A percentile compares a stretch with the other conserved stretches of the same genome.
phyloP scores from a whole-genome alignment of 2,888 invertebrate genomes.

The Dioctria rufipes region DNA sequence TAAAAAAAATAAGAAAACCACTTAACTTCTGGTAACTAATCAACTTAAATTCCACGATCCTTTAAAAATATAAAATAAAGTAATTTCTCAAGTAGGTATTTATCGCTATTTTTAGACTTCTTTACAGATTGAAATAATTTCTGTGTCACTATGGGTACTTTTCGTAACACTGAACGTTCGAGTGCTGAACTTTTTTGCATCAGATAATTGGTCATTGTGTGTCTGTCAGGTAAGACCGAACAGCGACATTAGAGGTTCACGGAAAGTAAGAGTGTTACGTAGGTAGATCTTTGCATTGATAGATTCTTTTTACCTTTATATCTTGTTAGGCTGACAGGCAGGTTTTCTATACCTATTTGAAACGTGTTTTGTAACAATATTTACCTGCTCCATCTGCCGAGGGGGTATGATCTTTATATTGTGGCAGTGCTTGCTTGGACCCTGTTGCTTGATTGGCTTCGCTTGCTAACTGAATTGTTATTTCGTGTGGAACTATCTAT shows the following conservation, averaged over 20 bases:
- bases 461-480: not conserved
- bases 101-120: not conserved
- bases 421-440: not conserved
- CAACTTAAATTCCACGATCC: not conserved
- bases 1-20: not conserved
- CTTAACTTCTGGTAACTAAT: not conserved
- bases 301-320: not conserved
- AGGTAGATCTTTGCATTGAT: not conserved
- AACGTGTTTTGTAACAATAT: not conserved
- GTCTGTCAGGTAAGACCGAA: conserved; percentile 14
- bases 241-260: conserved; percentile 20
- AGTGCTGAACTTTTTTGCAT: not conserved
- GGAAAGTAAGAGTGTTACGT: conserved; percentile 41
- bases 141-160: conserved; percentile 43
- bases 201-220: conserved; percentile 48
- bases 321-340: not conserved
- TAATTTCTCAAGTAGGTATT: not conserved
- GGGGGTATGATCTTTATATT: not conserved
- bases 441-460: not conserved
- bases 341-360: not conserved
- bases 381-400: not conserved
- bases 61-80: not conserved
- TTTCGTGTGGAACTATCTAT: not conserved
- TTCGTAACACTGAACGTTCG: not conserved
- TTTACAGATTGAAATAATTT: conserved; percentile 33